Conservation (phyloP, 1,140 invertebrate genomes). For the Drosophila tsacasi region DNA sequence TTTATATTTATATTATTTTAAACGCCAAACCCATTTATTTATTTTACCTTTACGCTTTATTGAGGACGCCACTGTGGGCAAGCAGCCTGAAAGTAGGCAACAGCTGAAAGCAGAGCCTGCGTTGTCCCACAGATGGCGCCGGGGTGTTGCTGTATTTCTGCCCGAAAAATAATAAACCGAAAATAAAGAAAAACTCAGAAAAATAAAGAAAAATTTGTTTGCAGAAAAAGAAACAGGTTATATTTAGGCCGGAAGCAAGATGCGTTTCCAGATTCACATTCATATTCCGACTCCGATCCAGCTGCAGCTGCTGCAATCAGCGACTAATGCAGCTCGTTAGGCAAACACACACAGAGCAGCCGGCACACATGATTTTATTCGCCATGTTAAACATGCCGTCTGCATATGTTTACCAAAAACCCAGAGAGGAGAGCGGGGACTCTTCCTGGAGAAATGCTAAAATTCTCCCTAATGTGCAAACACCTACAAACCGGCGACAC, state of each 20-base stretch:
- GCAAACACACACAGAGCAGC: slow-evolving; percentile 60
- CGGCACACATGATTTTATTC: slow-evolving; percentile 69
- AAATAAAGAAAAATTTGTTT: not conserved
- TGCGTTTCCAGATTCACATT: slow-evolving; percentile 21
- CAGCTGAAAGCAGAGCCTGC: not conserved
- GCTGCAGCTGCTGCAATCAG: slow-evolving; percentile 67
- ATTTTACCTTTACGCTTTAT: not conserved
- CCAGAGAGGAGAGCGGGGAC: too few species aligned
- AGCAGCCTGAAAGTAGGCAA: slow-evolving; percentile 36
- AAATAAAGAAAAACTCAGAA: not conserved
- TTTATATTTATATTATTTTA: not conserved
- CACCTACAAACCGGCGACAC: slow-evolving; percentile 38
- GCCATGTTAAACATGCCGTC: slow-evolving; percentile 75
- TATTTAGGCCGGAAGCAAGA: slow-evolving; percentile 22
- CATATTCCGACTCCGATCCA: slow-evolving; percentile 19
- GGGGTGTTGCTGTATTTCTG: not conserved
- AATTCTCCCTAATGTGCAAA: slow-evolving; percentile 63
- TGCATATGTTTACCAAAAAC: slow-evolving; percentile 69
- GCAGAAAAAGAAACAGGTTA: slow-evolving; percentile 7
- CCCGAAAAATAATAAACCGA: not conserved
- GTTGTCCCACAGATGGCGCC: slow-evolving; percentile 26
- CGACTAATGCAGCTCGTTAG: slow-evolving; percentile 81
- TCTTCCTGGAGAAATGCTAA: slow-evolving; percentile 42
- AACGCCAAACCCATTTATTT: not conserved
- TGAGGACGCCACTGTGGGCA: not conserved